Evolutionary conservation across 2,888 invertebrate genomes (phyloP).

Genomic region (Tetrapedia diversipes): DNA sequence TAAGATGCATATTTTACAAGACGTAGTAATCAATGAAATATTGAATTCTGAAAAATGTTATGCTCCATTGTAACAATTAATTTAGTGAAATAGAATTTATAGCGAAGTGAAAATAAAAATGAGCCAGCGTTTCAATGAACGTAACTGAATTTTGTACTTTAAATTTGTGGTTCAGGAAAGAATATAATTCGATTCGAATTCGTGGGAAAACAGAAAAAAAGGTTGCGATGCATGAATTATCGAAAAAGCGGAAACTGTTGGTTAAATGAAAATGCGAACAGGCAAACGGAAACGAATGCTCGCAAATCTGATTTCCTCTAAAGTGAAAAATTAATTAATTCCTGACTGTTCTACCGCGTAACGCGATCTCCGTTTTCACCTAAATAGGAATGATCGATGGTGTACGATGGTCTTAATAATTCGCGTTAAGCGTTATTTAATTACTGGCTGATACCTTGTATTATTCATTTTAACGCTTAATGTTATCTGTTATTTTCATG

Average conservation of each 20-base stretch:
- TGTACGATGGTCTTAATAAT: not conserved
- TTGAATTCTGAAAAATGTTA: no score
- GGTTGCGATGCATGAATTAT: constrained; percentile 13
- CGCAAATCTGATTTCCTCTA: constrained; percentile 35
- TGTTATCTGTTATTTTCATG: not conserved
- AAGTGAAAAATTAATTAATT: constrained; percentile 45
- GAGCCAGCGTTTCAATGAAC: no score
- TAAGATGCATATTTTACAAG: no score
- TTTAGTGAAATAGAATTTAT: no score
- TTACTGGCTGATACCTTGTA: no score
- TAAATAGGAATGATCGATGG: not conserved
- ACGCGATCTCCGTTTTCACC: constrained; percentile 9
- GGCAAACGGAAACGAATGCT: constrained; percentile 12
- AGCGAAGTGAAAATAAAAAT: no score
- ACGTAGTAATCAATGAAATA: no score
- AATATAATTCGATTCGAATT: no score
- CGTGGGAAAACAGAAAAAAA: not conserved
- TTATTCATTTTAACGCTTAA: not conserved
- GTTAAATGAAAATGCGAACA: not conserved
- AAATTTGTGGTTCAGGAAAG: no score
- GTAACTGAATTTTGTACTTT: no score
- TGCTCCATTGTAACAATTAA: no score
- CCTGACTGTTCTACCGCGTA: constrained; percentile 7
- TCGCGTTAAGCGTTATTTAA: not conserved
- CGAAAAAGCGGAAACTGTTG: not conserved